Evolutionary conservation across 2,888 invertebrate species (phyloP), one percentile per base, ranked within the genome.

Genomic region (Carterocephalus palaemon): DNA sequence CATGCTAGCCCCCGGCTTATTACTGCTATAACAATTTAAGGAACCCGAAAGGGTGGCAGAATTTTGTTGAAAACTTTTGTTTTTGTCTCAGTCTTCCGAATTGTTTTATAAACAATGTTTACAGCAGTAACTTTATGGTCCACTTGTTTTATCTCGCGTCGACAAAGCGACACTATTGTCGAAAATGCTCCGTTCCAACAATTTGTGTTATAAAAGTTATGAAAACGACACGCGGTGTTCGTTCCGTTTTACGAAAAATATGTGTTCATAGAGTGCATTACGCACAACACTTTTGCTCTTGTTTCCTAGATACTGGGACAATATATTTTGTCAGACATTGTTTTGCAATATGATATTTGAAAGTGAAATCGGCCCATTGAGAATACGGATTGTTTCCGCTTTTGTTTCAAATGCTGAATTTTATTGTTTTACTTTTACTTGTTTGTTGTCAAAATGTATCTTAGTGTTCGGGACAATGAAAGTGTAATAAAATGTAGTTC

Each of bases 91-190:
- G 71, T 71, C 68, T 63, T 65, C 70, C 59, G 70, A 75, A 85
- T 83, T 83, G 83, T 82, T 84, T 80, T 82, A 81, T 79, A 82
- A 83, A 83, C 82, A 83, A 83, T 80, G 82, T 83, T 84, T 82
- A 77, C 79, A 79, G 67, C 75, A 75, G 73, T 70, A 71, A 74
- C 75, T 84, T 84, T 80, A 84, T 74, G 78, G 74, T 70, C 74
- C 75, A 80, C 75, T 79, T 74, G 79, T 65, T 81, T 78, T 81
- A 78, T 81, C 62, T 65, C 59, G 59, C 59, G 34, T 67, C 70
- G 63, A 68, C 70, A 69, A 69, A 67, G 71, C 65, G 67, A 70
- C 74, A 76, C 77, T 78, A 76, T 75, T 72, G 67, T 66, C 69
- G 58, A 65, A 24, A 26, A 24, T 60, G 64, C 74, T 72, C 67